Conservation (phyloP, 2,113 vertebrate species). For the Noturus placidus region DNA sequence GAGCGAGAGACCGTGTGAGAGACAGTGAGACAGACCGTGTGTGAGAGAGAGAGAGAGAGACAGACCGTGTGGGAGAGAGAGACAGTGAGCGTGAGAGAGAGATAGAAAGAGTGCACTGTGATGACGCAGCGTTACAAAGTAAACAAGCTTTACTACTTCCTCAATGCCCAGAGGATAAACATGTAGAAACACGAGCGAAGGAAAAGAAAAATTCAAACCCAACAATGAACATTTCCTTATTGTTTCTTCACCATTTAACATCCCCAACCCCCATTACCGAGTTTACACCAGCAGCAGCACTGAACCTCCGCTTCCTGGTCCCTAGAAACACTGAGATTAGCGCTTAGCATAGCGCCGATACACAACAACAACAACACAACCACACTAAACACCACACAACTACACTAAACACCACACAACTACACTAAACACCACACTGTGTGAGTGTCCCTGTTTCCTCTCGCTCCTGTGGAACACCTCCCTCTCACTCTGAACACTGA, state of each 20-base stretch:
- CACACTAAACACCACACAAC: no score
- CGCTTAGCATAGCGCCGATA: neutral
- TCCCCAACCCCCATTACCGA: neutral
- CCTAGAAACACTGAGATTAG: neutral
- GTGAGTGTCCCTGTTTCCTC: neutral
- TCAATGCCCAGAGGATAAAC: neutral
- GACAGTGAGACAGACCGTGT: no score
- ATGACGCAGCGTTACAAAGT: constrained; percentile 66
- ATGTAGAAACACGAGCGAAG: neutral
- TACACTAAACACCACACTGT: neutral
- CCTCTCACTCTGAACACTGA: neutral
- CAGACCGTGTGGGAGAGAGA: neutral
- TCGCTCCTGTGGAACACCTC: neutral
- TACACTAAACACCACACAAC: no score
- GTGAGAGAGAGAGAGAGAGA: neutral
- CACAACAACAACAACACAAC: constrained; percentile 10
- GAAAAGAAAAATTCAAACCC: no score
- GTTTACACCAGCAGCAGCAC: no score
- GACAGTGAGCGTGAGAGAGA: neutral
- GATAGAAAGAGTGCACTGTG: constrained; percentile 32
- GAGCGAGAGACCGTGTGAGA: neutral
- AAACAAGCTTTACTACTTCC: constrained; percentile 57
- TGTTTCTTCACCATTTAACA: neutral
- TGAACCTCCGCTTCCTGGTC: neutral
- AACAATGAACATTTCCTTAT: neutral